Conservation (phyloP, 1,140 invertebrate genomes). For the Wasmannia auropunctata region DNA sequence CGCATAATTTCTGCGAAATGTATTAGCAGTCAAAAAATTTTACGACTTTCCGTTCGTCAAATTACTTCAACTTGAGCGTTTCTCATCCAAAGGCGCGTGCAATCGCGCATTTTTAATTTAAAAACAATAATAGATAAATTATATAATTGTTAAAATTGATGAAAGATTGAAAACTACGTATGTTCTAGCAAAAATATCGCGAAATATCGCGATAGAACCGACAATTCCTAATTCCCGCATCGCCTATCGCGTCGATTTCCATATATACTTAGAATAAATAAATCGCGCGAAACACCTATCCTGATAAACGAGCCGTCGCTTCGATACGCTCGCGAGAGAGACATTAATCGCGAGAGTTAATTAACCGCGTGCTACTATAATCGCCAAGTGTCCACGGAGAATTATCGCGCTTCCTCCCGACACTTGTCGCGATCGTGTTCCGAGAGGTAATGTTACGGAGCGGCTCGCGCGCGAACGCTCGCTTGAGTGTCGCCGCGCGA, state of each 20-base stretch:
- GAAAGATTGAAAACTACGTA: not conserved
- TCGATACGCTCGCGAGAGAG: not conserved
- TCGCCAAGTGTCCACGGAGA: not conserved
- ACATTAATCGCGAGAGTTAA: conserved; percentile 13
- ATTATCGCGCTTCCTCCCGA: not conserved
- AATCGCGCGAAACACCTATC: not conserved
- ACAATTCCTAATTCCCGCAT: not conserved
- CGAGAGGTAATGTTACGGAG: not conserved
- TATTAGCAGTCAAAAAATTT: not conserved
- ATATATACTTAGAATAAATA: not conserved
- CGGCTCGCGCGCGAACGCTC: not conserved
- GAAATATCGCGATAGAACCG: not conserved
- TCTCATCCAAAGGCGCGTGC: not conserved
- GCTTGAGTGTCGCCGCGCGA: not conserved
- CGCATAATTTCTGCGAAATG: not conserved
- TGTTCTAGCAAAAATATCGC: not conserved
- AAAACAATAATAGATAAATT: not conserved
- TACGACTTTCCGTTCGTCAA: not conserved
- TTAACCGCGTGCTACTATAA: not conserved
- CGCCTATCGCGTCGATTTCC: not conserved
- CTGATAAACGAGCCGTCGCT: not conserved
- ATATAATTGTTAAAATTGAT: not conserved
- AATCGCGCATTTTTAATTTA: not conserved
- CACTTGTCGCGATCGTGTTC: conserved; percentile 9
- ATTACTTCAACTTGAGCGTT: not conserved